These are phyloP conservation scores for Amphiprion ocellaris DNA, from an alignment of 2,113 vertebrate species.

Conservation along the genomic window DNA sequence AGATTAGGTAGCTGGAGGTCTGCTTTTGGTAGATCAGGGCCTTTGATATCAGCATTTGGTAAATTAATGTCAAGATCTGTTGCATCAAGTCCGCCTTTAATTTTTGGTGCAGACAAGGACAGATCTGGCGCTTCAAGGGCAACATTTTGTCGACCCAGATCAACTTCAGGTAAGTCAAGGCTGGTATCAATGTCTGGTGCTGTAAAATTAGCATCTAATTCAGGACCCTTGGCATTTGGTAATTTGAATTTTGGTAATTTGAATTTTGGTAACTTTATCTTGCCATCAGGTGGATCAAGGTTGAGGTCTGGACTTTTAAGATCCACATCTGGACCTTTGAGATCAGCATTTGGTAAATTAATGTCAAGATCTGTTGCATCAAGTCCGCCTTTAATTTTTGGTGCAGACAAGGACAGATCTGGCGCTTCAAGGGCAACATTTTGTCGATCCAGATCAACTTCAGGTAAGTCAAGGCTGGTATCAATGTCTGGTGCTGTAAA, in stretches of 20 bases:
- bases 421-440: neutral
- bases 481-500: slow-evolving; percentile 47
- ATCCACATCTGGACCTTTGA: slow-evolving; percentile 39
- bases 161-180: neutral
- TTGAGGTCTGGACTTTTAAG: slow-evolving; percentile 49
- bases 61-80: slow-evolving; percentile 27
- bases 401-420: neutral
- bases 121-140: neutral
- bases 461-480: slow-evolving; percentile 1
- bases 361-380: slow-evolving; percentile 28
- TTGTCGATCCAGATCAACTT: neutral
- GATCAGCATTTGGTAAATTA: slow-evolving; percentile 29
- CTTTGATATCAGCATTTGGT: slow-evolving; percentile 47
- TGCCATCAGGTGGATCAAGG: slow-evolving; percentile 36
- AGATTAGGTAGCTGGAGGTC: slow-evolving; percentile 28
- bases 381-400: slow-evolving; percentile 8
- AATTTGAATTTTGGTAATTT: slow-evolving; percentile 68
- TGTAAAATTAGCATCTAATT: slow-evolving; percentile 23
- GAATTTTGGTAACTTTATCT: slow-evolving; percentile 53
- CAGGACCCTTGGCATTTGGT: slow-evolving; percentile 54
- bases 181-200: slow-evolving; percentile 20
- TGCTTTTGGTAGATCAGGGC: slow-evolving; percentile 58
- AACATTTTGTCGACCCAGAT: neutral
- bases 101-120: neutral
- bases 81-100: slow-evolving; percentile 7